Conservation (phyloP, 1,140 invertebrate genomes). For the Pantala flavescens region DNA sequence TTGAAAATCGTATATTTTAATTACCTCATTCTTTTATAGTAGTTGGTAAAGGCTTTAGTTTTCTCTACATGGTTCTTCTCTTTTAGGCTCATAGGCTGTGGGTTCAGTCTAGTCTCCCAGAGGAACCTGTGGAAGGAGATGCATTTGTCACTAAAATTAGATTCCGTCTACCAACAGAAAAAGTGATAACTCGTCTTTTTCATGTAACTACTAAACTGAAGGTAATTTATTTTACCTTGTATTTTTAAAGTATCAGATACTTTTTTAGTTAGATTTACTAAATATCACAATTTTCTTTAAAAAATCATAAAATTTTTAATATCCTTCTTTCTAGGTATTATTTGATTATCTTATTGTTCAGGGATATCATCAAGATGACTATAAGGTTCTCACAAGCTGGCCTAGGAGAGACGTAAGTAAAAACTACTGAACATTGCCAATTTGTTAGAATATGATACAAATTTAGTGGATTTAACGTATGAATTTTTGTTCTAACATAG, state of each 20-base stretch:
- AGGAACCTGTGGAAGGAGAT: conserved; percentile 43
- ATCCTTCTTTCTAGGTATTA: conserved; percentile 43
- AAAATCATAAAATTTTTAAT: too few species aligned
- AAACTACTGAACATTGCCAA: too few species aligned
- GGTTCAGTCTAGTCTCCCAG: conserved; percentile 50
- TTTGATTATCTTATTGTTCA: conserved; percentile 76
- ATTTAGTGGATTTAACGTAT: too few species aligned
- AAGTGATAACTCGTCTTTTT: conserved; percentile 64
- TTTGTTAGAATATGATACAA: too few species aligned
- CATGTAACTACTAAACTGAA: conserved; percentile 49
- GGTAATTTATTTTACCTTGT: conserved; percentile 29
- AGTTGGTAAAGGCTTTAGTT: not conserved
- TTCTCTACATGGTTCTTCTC: not conserved
- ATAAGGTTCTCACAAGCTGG: conserved; percentile 84
- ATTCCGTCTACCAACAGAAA: conserved; percentile 63
- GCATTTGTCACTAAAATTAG: conserved; percentile 58
- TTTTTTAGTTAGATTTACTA: too few species aligned
- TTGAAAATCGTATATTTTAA: too few species aligned
- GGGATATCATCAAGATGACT: conserved; percentile 77
- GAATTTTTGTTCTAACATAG: too few species aligned
- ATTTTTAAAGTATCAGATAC: too few species aligned
- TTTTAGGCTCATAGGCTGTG: conserved; percentile 41
- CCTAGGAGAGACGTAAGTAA: conserved; percentile 79
- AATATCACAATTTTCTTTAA: too few species aligned
- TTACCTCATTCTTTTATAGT: too few species aligned